Percentiles rank a stretch among this genome's conserved stretches.
phyloP scores from a whole-genome alignment of 2,888 invertebrate species.

The Neria commutata region DNA sequence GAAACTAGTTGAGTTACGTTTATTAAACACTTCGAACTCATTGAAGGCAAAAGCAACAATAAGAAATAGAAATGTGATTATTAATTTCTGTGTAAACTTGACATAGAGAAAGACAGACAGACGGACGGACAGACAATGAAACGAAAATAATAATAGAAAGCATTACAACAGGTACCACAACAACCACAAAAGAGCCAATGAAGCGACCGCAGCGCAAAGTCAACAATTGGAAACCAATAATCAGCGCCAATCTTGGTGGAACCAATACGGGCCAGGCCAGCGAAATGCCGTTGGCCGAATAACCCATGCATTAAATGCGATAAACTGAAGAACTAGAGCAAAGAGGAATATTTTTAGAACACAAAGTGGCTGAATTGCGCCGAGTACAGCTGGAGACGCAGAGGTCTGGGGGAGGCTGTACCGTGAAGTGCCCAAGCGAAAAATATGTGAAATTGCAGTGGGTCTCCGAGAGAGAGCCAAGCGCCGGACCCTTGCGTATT shows the following conservation, averaged over 20 bases:
- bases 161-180: not conserved
- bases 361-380: not conserved
- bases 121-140: not conserved
- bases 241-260: not conserved
- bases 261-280: not conserved
- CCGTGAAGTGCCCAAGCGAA: no score
- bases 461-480: not conserved
- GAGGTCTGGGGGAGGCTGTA: no score
- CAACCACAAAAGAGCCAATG: not conserved
- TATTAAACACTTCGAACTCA: not conserved
- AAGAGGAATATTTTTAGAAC: not conserved
- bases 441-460: not conserved
- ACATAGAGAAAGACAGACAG: not conserved
- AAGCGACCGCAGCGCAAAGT: slow-evolving; percentile 36
- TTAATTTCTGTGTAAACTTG: no score
- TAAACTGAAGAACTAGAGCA: not conserved
- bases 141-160: not conserved
- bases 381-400: no score
- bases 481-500: no score
- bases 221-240: slow-evolving; percentile 38
- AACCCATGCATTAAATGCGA: not conserved
- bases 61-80: no score
- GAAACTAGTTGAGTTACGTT: not conserved
- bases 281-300: not conserved
- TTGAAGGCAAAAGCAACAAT: not conserved